A percentile compares a stretch with the other conserved stretches of the same genome.
These are phyloP conservation scores for Lasius platythorax DNA, from an alignment of 2,888 invertebrate species.

Conservation along the genomic window DNA sequence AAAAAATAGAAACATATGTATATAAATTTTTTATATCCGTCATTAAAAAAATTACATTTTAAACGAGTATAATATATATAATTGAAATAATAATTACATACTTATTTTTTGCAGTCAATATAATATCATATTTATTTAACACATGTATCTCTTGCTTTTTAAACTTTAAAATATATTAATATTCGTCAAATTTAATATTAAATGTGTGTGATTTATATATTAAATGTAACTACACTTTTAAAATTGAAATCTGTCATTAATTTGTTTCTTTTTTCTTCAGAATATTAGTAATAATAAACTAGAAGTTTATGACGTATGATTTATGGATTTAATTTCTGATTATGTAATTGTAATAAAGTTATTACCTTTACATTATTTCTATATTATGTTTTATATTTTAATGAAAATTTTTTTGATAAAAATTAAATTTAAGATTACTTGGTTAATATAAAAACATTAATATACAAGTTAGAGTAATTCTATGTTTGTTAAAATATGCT, in stretches of 20 bases:
- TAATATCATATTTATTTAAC: not conserved
- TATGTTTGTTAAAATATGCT: not conserved
- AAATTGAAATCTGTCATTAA: not conserved
- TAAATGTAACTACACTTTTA: not conserved
- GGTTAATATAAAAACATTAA: not conserved
- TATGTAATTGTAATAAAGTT: not conserved
- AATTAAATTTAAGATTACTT: not conserved
- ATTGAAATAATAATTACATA: not conserved
- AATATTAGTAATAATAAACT: not conserved
- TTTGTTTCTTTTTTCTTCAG: not conserved
- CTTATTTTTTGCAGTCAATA: not conserved
- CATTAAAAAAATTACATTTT: slow-evolving; percentile 6
- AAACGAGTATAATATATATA: not conserved
- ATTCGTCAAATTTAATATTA: not conserved
- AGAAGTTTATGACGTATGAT: not conserved
- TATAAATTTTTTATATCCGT: not conserved
- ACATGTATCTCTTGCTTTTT: not conserved
- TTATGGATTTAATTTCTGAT: not conserved
- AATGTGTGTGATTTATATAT: not conserved
- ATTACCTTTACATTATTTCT: not conserved
- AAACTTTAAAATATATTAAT: not conserved
- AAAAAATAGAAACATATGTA: not conserved
- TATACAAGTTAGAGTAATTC: not conserved
- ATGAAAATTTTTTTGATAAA: not conserved
- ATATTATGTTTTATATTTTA: not conserved